Evolutionary conservation across 2,797 vertebrate genomes (phyloP), one percentile per base, ranked within the genome.

Genomic region (Odontamblyopus lacepedii): DNA sequence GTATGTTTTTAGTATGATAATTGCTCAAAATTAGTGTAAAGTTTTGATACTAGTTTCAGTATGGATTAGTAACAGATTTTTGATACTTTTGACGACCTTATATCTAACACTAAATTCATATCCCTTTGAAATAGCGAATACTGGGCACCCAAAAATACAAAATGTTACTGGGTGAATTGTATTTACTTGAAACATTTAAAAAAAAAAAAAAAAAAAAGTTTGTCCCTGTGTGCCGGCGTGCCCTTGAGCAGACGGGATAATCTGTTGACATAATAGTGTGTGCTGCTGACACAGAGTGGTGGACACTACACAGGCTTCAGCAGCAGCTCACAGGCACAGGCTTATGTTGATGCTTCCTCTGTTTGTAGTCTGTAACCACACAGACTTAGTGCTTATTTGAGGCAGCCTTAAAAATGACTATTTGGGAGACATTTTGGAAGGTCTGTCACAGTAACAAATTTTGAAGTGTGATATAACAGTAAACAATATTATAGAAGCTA

Each of bases 221-320:
- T 56, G 66, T 59, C 56, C 2, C 63, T 38, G 63, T 81, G 73
- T 82, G 72, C 76, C 76, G 13, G 12, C 6, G 19, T 72, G 76
- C 71, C 79, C 78, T 74, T 83, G 18, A 77, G 74, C 70, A 81
- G 69, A 78, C 50, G 13, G 63, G 70, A 89, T 84, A n/a, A 23
- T 88, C 85, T 88, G 81, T 92, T 90, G 85, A 87, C 86, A 90
- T 89, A 92, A 90, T 83, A 85, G 78, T 84, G 73, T 75, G 73
- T 1, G 16, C 76, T 74, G 83, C 29, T 30, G 84, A 70, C 67
- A 77, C 6, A 69, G 50, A 74, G 79, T 77, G 72, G 86, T 90
- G 85, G 80, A 87, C 69, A 82, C 72, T 66, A 69, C 57, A 77
- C 61, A 80, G 68, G 70, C 75, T 78, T 55, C 30, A 23, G 19